Conservation (phyloP, 1,140 invertebrate genomes). For the Ooceraea biroi region DNA sequence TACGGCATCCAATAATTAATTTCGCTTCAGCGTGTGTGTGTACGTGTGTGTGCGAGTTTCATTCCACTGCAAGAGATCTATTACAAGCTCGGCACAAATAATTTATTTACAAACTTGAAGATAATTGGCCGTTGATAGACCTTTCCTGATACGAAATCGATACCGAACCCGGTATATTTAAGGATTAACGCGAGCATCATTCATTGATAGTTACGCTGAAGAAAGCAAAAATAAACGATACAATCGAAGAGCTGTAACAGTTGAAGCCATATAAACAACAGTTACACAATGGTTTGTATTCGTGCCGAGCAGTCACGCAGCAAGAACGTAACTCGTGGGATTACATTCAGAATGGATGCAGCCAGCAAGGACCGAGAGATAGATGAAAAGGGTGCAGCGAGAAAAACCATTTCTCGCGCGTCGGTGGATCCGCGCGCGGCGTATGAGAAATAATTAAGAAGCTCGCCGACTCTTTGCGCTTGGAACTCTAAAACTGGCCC, state of each 20-base stretch:
- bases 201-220: not conserved
- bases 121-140: not conserved
- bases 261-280: too few species aligned
- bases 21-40: not conserved
- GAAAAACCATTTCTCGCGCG: constrained; percentile 56
- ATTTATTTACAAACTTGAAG: not conserved
- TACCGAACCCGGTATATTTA: not conserved
- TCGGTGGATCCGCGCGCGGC: constrained; percentile 12
- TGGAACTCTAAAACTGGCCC: not conserved
- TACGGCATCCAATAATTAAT: constrained; percentile 17
- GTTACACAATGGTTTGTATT: constrained; percentile 20
- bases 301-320: constrained; percentile 8
- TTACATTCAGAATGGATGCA: constrained; percentile 63
- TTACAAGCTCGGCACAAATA: constrained; percentile 2
- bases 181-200: not conserved
- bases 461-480: constrained; percentile 47
- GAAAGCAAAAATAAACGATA: not conserved
- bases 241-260: not conserved
- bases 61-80: too few species aligned
- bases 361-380: constrained; percentile 11
- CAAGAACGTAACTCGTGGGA: constrained; percentile 37
- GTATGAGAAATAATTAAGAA: constrained; percentile 68
- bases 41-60: not conserved
- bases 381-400: constrained; percentile 53
- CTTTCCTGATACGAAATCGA: not conserved